Percentiles rank a stretch among this genome's conserved stretches.
phyloP scores from a whole-genome alignment of 2,888 invertebrate species.

The Nemoura dubitans region DNA sequence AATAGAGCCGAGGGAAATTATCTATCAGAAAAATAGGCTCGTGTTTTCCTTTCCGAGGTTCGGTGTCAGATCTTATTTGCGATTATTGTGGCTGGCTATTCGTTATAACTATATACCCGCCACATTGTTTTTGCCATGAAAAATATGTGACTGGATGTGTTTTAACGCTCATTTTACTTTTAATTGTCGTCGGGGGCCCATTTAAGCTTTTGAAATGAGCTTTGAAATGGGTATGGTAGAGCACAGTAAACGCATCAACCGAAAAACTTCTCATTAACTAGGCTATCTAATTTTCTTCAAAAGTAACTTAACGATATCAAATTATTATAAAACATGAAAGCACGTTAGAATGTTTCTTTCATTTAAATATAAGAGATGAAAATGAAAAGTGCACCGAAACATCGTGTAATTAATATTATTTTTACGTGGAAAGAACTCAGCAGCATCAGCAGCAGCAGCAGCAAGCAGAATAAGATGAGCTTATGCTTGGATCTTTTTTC shows the following conservation, averaged over 20 bases:
- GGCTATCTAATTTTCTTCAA: slow-evolving; percentile 7
- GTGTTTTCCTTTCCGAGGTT: background rate
- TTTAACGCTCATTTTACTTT: background rate
- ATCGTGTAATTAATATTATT: slow-evolving; percentile 48
- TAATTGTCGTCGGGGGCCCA: background rate
- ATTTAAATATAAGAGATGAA: background rate
- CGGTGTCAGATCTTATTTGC: background rate
- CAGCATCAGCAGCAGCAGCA: too few relatives aligned
- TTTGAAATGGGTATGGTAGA: background rate
- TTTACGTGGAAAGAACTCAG: slow-evolving; percentile 22
- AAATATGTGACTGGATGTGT: slow-evolving; percentile 7
- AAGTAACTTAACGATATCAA: slow-evolving; percentile 12
- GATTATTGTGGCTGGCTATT: background rate
- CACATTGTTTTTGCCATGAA: background rate
- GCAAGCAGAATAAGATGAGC: slow-evolving; percentile 44
- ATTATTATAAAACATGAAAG: slow-evolving; percentile 7
- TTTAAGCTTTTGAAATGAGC: background rate
- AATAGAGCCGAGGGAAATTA: background rate
- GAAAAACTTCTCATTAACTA: background rate
- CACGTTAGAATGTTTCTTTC: slow-evolving; percentile 8
- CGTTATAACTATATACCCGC: background rate
- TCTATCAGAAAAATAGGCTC: background rate
- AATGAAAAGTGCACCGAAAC: slow-evolving; percentile 48
- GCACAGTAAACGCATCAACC: background rate
- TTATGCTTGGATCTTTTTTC: slow-evolving; percentile 43